Evolutionary conservation across 2,888 invertebrate species (phyloP), one percentile per base, ranked within the genome.

Genomic region (Epinotia brunnichana): DNA sequence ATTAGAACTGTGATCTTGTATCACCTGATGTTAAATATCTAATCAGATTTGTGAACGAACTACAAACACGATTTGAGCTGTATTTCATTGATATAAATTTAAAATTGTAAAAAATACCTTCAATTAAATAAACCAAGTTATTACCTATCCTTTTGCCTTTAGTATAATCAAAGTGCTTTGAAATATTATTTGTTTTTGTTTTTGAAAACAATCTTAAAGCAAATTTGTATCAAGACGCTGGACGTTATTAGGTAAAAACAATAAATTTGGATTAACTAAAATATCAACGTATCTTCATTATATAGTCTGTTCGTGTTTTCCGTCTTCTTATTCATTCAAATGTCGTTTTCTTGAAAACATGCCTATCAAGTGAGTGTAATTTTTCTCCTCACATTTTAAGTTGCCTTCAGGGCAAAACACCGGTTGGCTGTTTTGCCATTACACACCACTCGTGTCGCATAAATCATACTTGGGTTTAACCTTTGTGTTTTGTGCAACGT

Each of bases 1-100:
- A 64, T 64, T 39, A 19, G 19, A 21, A 21, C n/a, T 53, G 19
- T 4, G 56, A 41, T 56, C 41, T 66, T 19, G n/a, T 21, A 17
- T 41, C 41, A 24, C n/a, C 24, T 29, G 17, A 62, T 24, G 7
- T 57, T 35, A 51, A 24, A 53, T 15, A 51, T 57, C 15, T 66
- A 56, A 61, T 73, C 69, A 61, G 63, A 73, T 73, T 73, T 69
- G 68, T 39, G 3, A n/a, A 69, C 53, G 51, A 53, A 51, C 17
- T 51, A 54, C 10, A 39, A 21, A 24, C 11, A 17, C 9, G 17
- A 15, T 15, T 24, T 13, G 21, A 15, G 5, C n/a, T 35, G 9
- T 1, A 35, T 1, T 9, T 35, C 7, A 7, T 9, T 9, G 35
- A 35, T 7, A 9, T 35, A 29, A 9, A 35, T 35, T 35, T 35